Evolutionary conservation across 2,113 vertebrate genomes (phyloP), one percentile per base, ranked within the genome.

Genomic region (Apaloderma vittatum): DNA sequence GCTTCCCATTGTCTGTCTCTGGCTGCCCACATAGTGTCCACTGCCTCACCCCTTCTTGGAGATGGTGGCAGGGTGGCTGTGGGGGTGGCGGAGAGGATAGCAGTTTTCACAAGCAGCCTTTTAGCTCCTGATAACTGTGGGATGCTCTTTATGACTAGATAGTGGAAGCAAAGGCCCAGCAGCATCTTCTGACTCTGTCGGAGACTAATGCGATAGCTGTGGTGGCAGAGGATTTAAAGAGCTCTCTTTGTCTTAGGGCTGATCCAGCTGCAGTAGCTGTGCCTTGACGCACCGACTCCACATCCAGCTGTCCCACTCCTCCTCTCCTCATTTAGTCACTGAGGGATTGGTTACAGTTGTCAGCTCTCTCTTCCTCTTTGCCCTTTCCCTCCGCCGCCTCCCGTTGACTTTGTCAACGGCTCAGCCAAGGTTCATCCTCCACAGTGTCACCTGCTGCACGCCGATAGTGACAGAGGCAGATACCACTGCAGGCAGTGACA

Each of bases 191-290:
- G 54, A 48, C 58, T 93, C 82, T 82, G 61, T 48, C 40, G 34
- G 94, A 97, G 92, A 84, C 86, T 88, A 84, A 45, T 48, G 40
- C 62, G 46, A 79, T 92, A 89, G 80, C 48, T 89, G 84, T 81
- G 70, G 73, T 90, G 83, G 82, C 78, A 88, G 92, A 95, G 79
- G 43, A 27, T 73, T 3, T 55, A 83, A 90, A 78, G 18, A 92
- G 51, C 90, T 98, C 90, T 96, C 97, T 96, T 94, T 97, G 75
- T 94, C 76, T 88, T 74, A 78, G 55, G 93, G 96, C 45, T 96
- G 94, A 96, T 97, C 72, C 77, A 97, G 94, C 94, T 89, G 90
- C 93, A 75, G 74, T 55, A 57, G 68, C 93, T 90, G 94, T 0
- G 0, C 61, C 81, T 70, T 91, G 90, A 68, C 96, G 91, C 59